Evolutionary conservation across 64 coral and sea anemone genomes (phyloP), one percentile per base, ranked within the genome.

Genomic region (Trachythela sp.): DNA sequence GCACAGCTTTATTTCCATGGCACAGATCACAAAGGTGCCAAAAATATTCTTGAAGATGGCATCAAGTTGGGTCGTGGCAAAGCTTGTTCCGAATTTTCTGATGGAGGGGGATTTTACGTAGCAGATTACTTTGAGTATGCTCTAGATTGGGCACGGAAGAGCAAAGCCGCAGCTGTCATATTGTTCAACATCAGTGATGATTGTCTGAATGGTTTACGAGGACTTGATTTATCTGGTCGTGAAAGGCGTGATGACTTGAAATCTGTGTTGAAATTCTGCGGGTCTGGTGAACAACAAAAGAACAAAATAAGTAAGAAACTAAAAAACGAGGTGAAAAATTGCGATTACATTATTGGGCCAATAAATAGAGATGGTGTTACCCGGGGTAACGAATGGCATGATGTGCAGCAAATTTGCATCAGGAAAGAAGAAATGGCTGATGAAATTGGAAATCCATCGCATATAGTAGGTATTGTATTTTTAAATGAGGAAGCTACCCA

Each of bases 41-140:
- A 7, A 72, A 48, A 90, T 40, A 97, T 97, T 43, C 37, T 97
- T 6, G 15, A 48, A 36, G 42, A 85, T 38, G 95, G 92, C 48
- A 91, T 97, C 4, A 88, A 94, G 49, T 22, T 94, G 49, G 40
- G 83, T 8, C 8, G 9, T 54, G 92, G 90, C 0, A 51, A 70
- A 43, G 45, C 84, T 33, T 92, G 94, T 13, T 72, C 71, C 0
- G 92, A 97, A 58, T 97, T 97, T 39, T 94, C 90, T 35, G 85
- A 90, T 88, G 92, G 92, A 54, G 26, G 54, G 27, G 95, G 92
- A 36, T 97, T 97, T 88, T 94, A 97, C 33, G 38, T 97, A 20
- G 48, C 77, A 13, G 40, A 92, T 40, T 83, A 84, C 54, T 45
- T 87, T 7, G 54, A 89, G 0, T n/a, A 89, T 26, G 84, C 91